A percentile compares a stretch with the other conserved stretches of the same genome.
Conservation (phyloP, 2,797 vertebrate species). For the Lepilemur ruficaudatus region DNA sequence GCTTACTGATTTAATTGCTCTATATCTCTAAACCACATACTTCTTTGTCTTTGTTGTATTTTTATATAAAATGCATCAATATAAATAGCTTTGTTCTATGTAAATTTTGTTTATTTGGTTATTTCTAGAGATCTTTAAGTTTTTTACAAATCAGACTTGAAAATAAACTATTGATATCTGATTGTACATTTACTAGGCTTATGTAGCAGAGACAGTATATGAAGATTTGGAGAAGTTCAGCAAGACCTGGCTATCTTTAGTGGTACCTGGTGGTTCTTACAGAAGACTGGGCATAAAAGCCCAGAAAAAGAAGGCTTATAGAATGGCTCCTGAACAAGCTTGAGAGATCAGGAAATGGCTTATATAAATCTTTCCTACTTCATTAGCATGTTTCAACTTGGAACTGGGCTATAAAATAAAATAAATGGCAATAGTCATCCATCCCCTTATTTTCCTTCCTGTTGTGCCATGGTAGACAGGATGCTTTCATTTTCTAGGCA, state of each 20-base stretch:
- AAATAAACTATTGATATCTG: background rate
- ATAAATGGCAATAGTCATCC: background rate
- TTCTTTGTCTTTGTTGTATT: background rate
- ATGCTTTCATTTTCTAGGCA: background rate
- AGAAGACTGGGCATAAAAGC: background rate
- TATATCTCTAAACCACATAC: background rate
- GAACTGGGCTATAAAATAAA: background rate
- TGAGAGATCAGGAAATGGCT: background rate
- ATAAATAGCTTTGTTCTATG: background rate
- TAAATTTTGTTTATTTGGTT: background rate
- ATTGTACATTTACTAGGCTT: background rate
- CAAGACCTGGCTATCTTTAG: background rate
- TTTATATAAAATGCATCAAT: background rate
- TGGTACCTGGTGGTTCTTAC: background rate
- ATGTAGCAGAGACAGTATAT: background rate
- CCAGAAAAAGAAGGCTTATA: background rate
- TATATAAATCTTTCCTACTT: background rate
- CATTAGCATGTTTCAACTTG: background rate
- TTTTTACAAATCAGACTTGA: background rate
- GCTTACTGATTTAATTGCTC: background rate
- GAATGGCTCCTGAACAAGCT: background rate
- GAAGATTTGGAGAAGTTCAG: background rate
- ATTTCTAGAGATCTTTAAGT: background rate
- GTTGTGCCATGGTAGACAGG: background rate
- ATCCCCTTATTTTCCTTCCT: background rate